Percentiles rank a stretch among this genome's conserved stretches.
phyloP scores from a whole-genome alignment of 2,888 invertebrate genomes.

The Oscheius sp. region DNA sequence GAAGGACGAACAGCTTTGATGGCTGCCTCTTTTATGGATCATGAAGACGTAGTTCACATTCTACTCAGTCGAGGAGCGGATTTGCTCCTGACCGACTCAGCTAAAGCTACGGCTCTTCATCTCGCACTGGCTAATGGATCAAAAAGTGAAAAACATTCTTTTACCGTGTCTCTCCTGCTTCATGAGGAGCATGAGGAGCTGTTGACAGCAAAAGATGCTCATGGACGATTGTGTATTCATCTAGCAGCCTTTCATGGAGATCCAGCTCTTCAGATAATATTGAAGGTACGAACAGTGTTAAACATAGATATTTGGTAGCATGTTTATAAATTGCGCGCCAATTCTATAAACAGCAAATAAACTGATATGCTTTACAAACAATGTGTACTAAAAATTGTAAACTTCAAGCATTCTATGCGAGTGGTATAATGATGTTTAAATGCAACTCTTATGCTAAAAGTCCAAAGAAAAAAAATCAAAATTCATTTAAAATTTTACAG shows the following conservation, averaged over 20 bases:
- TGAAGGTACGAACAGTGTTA: too few species aligned
- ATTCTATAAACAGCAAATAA: too few species aligned
- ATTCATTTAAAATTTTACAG: too few species aligned
- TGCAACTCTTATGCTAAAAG: too few species aligned
- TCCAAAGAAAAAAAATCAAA: too few species aligned
- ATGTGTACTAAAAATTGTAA: too few species aligned
- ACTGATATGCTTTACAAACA: too few species aligned
- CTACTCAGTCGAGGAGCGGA: constrained; percentile 49
- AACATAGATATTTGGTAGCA: too few species aligned
- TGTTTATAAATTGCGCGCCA: too few species aligned
- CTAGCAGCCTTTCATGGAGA: constrained; percentile 75
- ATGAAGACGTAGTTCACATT: constrained; percentile 45
- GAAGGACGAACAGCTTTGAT: constrained; percentile 53
- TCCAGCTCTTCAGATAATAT: constrained; percentile 71
- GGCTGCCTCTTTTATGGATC: constrained; percentile 58
- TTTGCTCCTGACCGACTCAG: constrained; percentile 41
- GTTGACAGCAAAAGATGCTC: constrained; percentile 32
- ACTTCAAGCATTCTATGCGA: too few species aligned
- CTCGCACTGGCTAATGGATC: constrained; percentile 52
- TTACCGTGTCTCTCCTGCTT: constrained; percentile 42
- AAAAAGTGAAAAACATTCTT: constrained; percentile 40
- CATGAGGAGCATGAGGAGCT: background rate
- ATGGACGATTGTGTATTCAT: constrained; percentile 59
- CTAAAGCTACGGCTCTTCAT: constrained; percentile 56
- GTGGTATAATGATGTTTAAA: too few species aligned